phyloP scores from a whole-genome alignment of 2,797 vertebrate genomes.

The Xiphorhynchus erythropygius region DNA sequence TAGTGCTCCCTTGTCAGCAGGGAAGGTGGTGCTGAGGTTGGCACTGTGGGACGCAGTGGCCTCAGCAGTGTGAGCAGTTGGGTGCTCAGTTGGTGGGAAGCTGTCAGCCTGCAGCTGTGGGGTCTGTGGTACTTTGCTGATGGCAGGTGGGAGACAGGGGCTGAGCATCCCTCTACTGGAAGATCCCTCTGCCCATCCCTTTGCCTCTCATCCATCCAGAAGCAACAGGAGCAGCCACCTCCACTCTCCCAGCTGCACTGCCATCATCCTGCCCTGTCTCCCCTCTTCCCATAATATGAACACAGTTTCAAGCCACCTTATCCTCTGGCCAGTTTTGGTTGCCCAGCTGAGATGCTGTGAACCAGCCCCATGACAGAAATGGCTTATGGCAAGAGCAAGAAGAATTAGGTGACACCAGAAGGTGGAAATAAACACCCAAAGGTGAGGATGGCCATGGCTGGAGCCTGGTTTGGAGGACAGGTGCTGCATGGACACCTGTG shows the following conservation, averaged over 20 bases:
- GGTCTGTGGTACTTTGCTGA: neutral
- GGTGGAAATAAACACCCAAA: neutral
- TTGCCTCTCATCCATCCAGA: neutral
- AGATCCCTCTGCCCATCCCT: neutral
- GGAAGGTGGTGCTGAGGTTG: neutral
- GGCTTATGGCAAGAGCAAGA: rapidly evolving
- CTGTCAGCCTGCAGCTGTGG: rapidly evolving
- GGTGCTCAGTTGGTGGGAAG: neutral
- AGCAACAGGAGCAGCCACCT: neutral
- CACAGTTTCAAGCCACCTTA: neutral
- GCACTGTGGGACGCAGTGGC: neutral
- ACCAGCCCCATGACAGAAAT: neutral
- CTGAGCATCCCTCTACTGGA: neutral
- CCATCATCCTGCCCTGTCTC: neutral
- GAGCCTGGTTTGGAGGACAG: neutral
- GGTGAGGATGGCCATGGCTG: neutral
- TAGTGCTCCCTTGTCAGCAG: neutral
- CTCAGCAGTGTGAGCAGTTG: neutral
- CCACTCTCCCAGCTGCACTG: neutral
- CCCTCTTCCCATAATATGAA: neutral
- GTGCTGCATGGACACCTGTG: neutral
- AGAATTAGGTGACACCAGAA: neutral
- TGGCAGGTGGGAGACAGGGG: neutral
- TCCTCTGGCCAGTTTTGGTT: neutral
- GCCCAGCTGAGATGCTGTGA: neutral